Evolutionary conservation across 2,888 invertebrate species (phyloP).

Genomic region (Agapostemon virescens): DNA sequence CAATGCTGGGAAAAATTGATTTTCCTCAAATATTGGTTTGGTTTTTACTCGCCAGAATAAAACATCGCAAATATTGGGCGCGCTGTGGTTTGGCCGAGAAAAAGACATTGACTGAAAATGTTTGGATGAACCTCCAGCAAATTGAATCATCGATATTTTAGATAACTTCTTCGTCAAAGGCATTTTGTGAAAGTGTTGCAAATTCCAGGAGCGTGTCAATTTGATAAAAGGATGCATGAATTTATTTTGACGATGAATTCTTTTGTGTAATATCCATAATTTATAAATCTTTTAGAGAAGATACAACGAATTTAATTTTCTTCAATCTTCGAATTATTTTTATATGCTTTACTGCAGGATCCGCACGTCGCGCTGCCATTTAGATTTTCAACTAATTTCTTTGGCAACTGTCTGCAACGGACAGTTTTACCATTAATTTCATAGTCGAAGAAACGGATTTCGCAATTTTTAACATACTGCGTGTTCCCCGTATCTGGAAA

Average conservation of each 20-base stretch:
- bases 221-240: background rate
- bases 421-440: background rate
- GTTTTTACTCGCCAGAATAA: background rate
- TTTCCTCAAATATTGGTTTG: background rate
- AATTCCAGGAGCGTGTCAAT: background rate
- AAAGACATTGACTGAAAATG: background rate
- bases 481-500: no score
- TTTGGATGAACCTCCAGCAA: background rate
- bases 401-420: background rate
- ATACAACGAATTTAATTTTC: constrained; percentile 1
- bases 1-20: background rate
- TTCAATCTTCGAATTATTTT: no score
- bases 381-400: background rate
- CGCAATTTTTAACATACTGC: no score
- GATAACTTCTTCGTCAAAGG: no score
- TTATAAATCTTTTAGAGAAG: background rate
- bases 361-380: background rate
- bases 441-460: background rate
- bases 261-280: background rate
- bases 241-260: background rate
- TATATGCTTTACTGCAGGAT: no score
- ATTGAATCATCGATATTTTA: background rate
- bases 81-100: background rate
- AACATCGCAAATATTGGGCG: background rate
- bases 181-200: background rate